These are phyloP conservation scores for Theocolax elegans DNA, from an alignment of 1,140 invertebrate species.

Conservation along the genomic window DNA sequence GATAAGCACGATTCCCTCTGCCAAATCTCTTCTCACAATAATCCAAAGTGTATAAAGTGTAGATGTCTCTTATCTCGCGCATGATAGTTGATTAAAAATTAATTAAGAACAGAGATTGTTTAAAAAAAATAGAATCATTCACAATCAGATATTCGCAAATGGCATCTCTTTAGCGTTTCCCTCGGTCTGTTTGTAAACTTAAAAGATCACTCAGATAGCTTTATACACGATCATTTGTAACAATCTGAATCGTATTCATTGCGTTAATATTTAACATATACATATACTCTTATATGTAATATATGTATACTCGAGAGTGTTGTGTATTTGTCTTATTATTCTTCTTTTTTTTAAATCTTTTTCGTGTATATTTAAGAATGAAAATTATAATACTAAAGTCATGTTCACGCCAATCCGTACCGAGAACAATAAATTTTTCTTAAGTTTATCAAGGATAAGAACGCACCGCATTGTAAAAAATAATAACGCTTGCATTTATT, in stretches of 20 bases:
- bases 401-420: conserved; percentile 59
- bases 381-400: conserved; percentile 67
- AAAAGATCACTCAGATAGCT: conserved; percentile 67
- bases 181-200: conserved; percentile 61
- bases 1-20: conserved; percentile 29
- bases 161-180: conserved; percentile 60
- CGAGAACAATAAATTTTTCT: conserved; percentile 45
- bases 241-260: conserved; percentile 67
- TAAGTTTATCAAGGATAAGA: too few relatives aligned
- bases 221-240: conserved; percentile 68
- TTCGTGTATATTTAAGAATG: conserved; percentile 58
- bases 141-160: conserved; percentile 49
- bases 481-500: conserved; percentile 22
- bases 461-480: too few relatives aligned
- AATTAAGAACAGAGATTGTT: conserved; percentile 39
- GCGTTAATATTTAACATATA: conserved; percentile 67
- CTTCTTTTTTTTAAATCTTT: conserved; percentile 45
- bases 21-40: conserved; percentile 15
- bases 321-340: conserved; percentile 62
- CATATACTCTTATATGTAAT: conserved; percentile 62
- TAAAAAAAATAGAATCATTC: conserved; percentile 25
- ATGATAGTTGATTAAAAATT: conserved; percentile 48
- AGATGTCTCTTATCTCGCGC: conserved; percentile 31
- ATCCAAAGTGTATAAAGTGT: conserved; percentile 38
- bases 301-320: conserved; percentile 64